Percentiles rank a stretch among this genome's conserved stretches.
Conservation (phyloP, 2,797 vertebrate genomes). For the Antennarius maculatus region DNA sequence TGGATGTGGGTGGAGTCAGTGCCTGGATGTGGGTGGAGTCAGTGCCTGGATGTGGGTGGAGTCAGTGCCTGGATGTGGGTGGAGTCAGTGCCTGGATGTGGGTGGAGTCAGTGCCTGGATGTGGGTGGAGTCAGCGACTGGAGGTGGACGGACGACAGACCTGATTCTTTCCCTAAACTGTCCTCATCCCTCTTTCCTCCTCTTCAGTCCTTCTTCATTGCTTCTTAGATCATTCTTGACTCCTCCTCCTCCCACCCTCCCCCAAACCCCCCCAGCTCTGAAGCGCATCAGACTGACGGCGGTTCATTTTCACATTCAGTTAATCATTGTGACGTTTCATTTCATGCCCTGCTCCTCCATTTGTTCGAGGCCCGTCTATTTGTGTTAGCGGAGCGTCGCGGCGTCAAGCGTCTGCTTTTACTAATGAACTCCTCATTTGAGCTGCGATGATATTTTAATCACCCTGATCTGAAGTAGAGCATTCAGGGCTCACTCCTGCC, state of each 20-base stretch:
- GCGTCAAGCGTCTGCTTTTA: conserved; percentile 53
- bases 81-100: no score
- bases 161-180: conserved; percentile 61
- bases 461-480: conserved; percentile 46
- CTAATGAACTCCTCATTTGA: conserved; percentile 73
- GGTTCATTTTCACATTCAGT: conserved; percentile 54
- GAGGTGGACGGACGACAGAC: no score
- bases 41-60: no score
- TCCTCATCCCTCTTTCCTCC: conserved; percentile 36
- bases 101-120: no score
- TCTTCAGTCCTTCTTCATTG: conserved; percentile 25
- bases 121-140: conserved; percentile 1
- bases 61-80: no score
- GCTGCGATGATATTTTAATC: conserved; percentile 74
- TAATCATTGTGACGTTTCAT: conserved; percentile 61
- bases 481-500: no score
- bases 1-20: no score
- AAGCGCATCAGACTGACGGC: conserved; percentile 55
- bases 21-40: background rate
- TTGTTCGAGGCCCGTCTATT: conserved; percentile 34
- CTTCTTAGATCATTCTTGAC: conserved; percentile 40
- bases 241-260: conserved; percentile 32
- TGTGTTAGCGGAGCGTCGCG: conserved; percentile 31
- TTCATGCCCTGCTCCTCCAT: conserved; percentile 35
- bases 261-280: conserved; percentile 17